Percentiles rank a stretch among this genome's conserved stretches.
These are phyloP conservation scores for Leptinotarsa defecta DNA, from an alignment of 1,140 invertebrate genomes.

Conservation along the genomic window DNA sequence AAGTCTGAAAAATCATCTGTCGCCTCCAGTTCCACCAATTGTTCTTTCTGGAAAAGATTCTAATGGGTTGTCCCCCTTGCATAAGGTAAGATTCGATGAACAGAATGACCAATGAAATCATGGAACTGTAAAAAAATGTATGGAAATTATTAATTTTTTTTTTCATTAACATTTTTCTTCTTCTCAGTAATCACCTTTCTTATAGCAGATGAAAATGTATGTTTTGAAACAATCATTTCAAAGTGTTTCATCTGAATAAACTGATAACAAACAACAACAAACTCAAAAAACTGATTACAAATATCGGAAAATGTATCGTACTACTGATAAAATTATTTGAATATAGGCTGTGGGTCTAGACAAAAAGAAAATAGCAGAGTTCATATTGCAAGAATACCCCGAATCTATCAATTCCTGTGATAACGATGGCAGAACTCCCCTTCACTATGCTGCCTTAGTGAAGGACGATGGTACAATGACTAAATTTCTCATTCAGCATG, in stretches of 20 bases:
- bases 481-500: conserved; percentile 72
- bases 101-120: no score
- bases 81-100: conserved; percentile 66
- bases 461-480: conserved; percentile 75
- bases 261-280: no score
- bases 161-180: no score
- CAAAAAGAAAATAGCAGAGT: conserved; percentile 71
- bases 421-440: conserved; percentile 82
- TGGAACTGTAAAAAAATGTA: no score
- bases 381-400: conserved; percentile 74
- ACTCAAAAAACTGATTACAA: no score
- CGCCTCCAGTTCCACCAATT: conserved; percentile 72
- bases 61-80: conserved; percentile 79
- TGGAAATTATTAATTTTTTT: no score
- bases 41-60: conserved; percentile 77
- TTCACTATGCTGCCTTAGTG: conserved; percentile 85
- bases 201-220: no score
- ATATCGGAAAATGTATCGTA: no score
- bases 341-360: conserved; percentile 79
- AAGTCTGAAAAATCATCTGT: conserved; percentile 66
- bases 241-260: no score
- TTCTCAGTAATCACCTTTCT: no score
- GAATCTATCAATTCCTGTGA: conserved; percentile 70
- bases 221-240: no score
- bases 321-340: background rate